These are phyloP conservation scores for Rotaria macrura DNA, from an alignment of 2,888 invertebrate species.

Conservation along the genomic window DNA sequence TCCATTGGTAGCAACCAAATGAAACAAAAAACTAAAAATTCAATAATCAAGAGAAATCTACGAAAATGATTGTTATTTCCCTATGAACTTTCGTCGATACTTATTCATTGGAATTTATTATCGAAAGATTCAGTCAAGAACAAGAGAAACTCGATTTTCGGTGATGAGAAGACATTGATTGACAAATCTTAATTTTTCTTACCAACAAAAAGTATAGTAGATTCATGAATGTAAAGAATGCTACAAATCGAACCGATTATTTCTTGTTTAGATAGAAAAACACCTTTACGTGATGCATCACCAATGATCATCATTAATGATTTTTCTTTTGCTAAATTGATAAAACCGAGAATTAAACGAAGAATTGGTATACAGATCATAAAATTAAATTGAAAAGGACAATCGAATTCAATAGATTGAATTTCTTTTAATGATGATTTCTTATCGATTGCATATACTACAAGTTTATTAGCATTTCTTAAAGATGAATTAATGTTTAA, in stretches of 20 bases:
- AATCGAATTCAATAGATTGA: not conserved
- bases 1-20: no score
- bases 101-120: no score
- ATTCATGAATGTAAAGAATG: constrained; percentile 2
- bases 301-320: not conserved
- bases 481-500: no score
- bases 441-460: not conserved
- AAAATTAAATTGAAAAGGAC: not conserved
- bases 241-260: not conserved
- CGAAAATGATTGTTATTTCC: no score
- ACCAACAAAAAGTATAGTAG: not conserved
- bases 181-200: not conserved
- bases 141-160: no score
- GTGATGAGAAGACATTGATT: no score
- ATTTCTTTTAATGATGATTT: not conserved
- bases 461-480: not conserved
- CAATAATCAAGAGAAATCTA: no score
- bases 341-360: not conserved
- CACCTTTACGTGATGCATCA: constrained; percentile 2
- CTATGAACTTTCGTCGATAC: no score
- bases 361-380: not conserved
- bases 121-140: no score
- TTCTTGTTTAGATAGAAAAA: not conserved
- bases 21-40: no score
- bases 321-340: not conserved